Evolutionary conservation across 2,888 invertebrate genomes (phyloP), one percentile per base, ranked within the genome.

Genomic region (Graphium colonna): DNA sequence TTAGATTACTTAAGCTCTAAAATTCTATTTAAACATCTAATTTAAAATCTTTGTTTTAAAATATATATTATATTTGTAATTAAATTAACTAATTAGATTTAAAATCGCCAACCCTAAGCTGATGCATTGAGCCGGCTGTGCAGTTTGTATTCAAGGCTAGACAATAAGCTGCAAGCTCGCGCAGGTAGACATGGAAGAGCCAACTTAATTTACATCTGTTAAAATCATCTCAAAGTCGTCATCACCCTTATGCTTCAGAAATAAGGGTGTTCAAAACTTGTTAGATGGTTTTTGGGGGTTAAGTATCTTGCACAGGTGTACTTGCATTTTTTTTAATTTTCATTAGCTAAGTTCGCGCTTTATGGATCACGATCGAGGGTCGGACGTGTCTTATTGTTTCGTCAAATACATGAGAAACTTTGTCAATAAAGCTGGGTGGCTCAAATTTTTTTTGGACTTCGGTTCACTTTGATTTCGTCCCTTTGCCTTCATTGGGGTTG

Each of bases 281-380:
- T 28, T 44, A 45, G 53, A 52, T 7, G n/a, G 36, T 21, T 36
- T 28, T 4, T 0, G 3, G 15, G 1, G 10, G 68, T 60, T 33
- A 26, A 36, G 28, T 28, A 44, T 49, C 73, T 81, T 72, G 83
- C 62, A 61, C 69, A 73, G 75, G 76, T 79, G 80, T 83, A 78
- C 81, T 82, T 82, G 77, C 68, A 72, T 77, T 83, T 79, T 85
- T 82, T 79, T 66, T 58, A 69, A 68, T 72, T 87, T 88, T 88
- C 89, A 88, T 89, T 89, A 88, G 89, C 84, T 80, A 79, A 83
- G 87, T 88, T 88, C 82, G 86, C 83, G 83, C 85, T 85, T 79
- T 84, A 77, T 77, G 83, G 82, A 86, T 85, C 86, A 82, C 83
- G 87, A 80, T 77, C 76, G 79, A 77, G 81, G 86, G 82, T 75